phyloP scores from a whole-genome alignment of 2,797 vertebrate genomes.

The Gymnothorax reevesii region DNA sequence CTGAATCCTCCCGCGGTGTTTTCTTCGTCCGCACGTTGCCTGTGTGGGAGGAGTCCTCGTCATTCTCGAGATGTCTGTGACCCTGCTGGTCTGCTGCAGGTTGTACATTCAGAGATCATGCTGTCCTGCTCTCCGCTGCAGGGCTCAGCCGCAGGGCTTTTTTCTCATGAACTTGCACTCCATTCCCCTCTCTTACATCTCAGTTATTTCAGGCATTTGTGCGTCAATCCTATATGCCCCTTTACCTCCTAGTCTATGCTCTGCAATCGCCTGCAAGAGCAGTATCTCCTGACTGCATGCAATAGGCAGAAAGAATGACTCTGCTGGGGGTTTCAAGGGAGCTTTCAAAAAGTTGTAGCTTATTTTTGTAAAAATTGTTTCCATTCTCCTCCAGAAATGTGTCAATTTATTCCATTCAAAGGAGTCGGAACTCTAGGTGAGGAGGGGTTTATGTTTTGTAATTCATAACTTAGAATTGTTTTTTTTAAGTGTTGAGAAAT shows the following conservation, averaged over 20 bases:
- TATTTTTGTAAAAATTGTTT: not conserved
- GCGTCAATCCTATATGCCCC: constrained; percentile 22
- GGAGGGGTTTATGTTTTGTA: not conserved
- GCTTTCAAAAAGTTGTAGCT: not conserved
- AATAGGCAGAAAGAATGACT: constrained; percentile 29
- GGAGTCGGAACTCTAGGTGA: not conserved
- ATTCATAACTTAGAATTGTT: not conserved
- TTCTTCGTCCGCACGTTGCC: constrained; percentile 32
- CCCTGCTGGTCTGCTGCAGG: constrained; percentile 40
- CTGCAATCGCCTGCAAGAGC: not conserved
- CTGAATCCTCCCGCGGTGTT: constrained; percentile 13
- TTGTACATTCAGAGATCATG: constrained; percentile 17
- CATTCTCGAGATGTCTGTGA: constrained; percentile 47
- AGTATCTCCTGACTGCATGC: not conserved
- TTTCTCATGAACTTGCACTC: constrained; percentile 28
- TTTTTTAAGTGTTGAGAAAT: no score
- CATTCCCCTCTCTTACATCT: constrained; percentile 28
- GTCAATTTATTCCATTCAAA: not conserved
- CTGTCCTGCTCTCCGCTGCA: constrained; percentile 10
- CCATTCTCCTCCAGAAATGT: not conserved
- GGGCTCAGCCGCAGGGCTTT: not conserved
- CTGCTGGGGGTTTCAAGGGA: constrained; percentile 20
- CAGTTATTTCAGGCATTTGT: constrained; percentile 43
- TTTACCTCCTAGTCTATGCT: constrained; percentile 14
- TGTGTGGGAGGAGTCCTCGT: constrained; percentile 31